A percentile compares a stretch with the other conserved stretches of the same genome.
Conservation (phyloP, 2,888 invertebrate species). For the Idaea aversata region DNA sequence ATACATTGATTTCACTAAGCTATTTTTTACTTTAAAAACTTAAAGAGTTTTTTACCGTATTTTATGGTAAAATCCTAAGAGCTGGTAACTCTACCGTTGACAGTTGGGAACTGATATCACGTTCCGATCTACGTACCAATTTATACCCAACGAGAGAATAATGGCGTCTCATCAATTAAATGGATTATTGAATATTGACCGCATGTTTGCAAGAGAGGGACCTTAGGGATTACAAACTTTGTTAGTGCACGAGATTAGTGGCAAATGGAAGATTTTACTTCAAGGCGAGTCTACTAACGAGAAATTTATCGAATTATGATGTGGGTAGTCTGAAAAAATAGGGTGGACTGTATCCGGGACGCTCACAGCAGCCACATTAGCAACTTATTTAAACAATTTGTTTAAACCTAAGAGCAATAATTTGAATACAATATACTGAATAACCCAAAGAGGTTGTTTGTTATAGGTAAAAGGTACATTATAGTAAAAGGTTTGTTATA, state of each 20-base stretch:
- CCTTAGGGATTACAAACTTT: constrained; percentile 63
- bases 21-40: background rate
- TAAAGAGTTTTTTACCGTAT: constrained; percentile 33
- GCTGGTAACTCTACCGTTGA: constrained; percentile 50
- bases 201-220: constrained; percentile 56
- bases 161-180: constrained; percentile 57
- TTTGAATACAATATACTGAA: too few relatives aligned
- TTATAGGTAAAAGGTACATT: too few relatives aligned
- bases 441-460: too few relatives aligned
- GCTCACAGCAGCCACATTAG: too few relatives aligned
- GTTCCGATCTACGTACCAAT: constrained; percentile 46
- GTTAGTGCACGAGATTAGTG: constrained; percentile 58
- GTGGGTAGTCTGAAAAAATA: too few relatives aligned
- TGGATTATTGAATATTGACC: constrained; percentile 70
- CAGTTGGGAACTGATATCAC: constrained; percentile 60
- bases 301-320: background rate
- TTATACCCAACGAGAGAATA: constrained; percentile 56
- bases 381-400: too few relatives aligned
- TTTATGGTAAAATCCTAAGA: constrained; percentile 28
- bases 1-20: background rate
- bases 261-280: constrained; percentile 22
- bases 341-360: too few relatives aligned
- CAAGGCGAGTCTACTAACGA: background rate
- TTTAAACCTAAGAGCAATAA: too few relatives aligned
- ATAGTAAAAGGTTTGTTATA: too few relatives aligned